phyloP scores from a whole-genome alignment of 2,113 vertebrate genomes.

The Felis chaus region DNA sequence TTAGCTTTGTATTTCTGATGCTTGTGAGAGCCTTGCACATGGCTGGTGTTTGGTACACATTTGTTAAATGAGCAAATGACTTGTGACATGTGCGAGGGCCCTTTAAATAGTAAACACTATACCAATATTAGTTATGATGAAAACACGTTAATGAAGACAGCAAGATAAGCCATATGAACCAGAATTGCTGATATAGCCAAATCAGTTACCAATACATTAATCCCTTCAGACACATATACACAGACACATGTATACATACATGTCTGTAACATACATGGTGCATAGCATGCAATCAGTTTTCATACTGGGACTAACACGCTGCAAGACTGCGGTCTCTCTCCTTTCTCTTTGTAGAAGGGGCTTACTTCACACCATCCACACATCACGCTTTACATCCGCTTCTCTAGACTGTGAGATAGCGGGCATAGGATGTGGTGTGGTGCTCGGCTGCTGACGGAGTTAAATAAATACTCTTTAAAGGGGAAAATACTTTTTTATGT shows the following conservation, averaged over 20 bases:
- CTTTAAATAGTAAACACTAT: background rate
- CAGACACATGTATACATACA: background rate
- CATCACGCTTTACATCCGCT: constrained; percentile 58
- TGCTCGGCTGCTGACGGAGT: constrained; percentile 25
- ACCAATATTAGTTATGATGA: background rate
- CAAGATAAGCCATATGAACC: background rate
- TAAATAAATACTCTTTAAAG: constrained; percentile 63
- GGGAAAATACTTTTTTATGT: constrained; percentile 41
- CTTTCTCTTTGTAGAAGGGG: background rate
- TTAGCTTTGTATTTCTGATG: constrained; percentile 11
- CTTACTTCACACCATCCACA: background rate
- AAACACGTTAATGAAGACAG: background rate
- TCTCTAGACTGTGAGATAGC: background rate
- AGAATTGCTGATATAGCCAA: background rate
- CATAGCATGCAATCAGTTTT: background rate
- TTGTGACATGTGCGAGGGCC: background rate
- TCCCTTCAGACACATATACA: background rate
- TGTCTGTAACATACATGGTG: no score
- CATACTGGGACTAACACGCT: background rate
- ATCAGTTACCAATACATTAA: background rate
- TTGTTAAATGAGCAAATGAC: constrained; percentile 17
- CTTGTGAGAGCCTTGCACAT: background rate
- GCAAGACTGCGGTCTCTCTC: background rate
- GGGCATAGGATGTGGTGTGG: background rate
- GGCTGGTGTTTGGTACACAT: background rate